Evolutionary conservation across 2,113 vertebrate genomes (phyloP).

Genomic region (Tretioscincus oriximinensis): DNA sequence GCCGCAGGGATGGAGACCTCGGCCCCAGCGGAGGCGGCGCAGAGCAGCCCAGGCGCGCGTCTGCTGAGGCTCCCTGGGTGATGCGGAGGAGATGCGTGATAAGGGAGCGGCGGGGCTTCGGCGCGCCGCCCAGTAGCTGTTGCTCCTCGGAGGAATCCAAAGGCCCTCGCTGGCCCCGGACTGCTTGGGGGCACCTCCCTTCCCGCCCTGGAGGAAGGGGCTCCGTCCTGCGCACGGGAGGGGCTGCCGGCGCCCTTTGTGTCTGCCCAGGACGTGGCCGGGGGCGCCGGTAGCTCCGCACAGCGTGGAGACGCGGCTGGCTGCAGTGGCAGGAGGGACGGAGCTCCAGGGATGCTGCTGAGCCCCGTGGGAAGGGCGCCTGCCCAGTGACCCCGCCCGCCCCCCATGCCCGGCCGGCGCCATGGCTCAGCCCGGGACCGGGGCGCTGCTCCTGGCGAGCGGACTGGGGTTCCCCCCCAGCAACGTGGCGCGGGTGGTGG

Average conservation of each 20-base stretch:
- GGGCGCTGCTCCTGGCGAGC: conserved; percentile 57
- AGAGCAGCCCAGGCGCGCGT: not conserved
- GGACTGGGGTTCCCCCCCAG: conserved; percentile 87
- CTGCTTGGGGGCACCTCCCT: too few relatives aligned
- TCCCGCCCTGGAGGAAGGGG: too few relatives aligned
- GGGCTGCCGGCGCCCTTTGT: too few relatives aligned
- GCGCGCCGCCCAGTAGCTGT: not conserved
- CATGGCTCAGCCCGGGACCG: conserved; percentile 72
- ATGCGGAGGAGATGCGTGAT: too few relatives aligned
- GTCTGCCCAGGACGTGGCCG: not conserved
- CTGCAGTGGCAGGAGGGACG: not conserved
- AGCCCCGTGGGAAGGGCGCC: not conserved
- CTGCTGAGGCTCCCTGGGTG: not conserved
- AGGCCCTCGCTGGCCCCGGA: too few relatives aligned
- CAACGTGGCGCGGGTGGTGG: conserved; percentile 91
- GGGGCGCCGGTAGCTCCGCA: accelerated
- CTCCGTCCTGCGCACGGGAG: too few relatives aligned
- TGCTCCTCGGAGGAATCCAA: not conserved
- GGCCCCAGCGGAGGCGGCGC: not conserved
- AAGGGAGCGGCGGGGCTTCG: too few relatives aligned
- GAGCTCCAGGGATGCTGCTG: not conserved
- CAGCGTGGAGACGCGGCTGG: not conserved
- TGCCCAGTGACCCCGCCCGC: not conserved
- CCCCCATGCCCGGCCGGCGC: not conserved
- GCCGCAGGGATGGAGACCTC: not conserved